These are phyloP conservation scores for Gallinago stenura DNA, from an alignment of 2,797 vertebrate genomes.

Conservation along the genomic window DNA sequence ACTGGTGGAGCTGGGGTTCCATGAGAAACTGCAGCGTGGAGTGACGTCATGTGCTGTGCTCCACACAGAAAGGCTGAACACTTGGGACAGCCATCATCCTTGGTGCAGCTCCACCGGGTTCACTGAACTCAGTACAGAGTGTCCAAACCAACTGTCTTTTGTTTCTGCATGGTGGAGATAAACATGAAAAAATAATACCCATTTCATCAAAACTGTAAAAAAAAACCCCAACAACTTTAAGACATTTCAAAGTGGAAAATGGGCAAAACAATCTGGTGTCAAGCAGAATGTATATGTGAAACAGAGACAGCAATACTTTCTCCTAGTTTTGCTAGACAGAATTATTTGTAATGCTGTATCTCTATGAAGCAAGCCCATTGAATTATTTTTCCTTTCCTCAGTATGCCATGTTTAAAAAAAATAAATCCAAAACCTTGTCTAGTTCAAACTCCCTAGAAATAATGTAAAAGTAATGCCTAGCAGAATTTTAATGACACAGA, in stretches of 20 bases:
- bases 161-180: background rate
- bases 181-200: background rate
- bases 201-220: background rate
- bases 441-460: constrained; percentile 7
- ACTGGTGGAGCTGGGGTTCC: background rate
- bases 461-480: background rate
- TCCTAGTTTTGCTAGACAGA: background rate
- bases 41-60: background rate
- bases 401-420: background rate
- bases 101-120: background rate
- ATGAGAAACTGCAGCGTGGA: background rate
- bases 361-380: background rate
- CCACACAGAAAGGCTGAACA: background rate
- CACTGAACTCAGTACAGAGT: background rate
- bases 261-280: background rate
- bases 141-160: background rate
- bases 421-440: background rate
- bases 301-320: background rate
- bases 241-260: background rate
- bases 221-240: background rate
- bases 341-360: background rate
- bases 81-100: background rate
- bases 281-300: background rate
- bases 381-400: background rate
- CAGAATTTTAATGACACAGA: constrained; percentile 29